Evolutionary conservation across 2,797 vertebrate genomes (phyloP).

Genomic region (Gadopsis marmoratus): DNA sequence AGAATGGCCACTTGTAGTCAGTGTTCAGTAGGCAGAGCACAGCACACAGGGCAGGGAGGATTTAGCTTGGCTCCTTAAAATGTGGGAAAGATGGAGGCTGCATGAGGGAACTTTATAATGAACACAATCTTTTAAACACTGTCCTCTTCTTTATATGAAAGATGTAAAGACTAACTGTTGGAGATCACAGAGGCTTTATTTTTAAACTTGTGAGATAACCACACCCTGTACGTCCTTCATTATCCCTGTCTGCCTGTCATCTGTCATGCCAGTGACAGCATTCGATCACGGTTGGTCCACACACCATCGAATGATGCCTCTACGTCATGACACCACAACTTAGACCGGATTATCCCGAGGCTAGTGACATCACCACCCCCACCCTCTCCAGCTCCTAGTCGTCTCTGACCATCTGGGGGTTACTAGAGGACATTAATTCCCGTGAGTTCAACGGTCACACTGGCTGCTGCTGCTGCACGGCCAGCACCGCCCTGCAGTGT

Average conservation of each 20-base stretch:
- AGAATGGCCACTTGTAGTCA: slow-evolving; percentile 72
- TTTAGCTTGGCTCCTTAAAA: slow-evolving; percentile 31
- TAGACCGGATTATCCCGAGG: slow-evolving; percentile 79
- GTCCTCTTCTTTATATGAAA: background rate
- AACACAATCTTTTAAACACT: background rate
- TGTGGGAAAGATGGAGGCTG: slow-evolving; percentile 35
- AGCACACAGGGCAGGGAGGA: slow-evolving; percentile 21
- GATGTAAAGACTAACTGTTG: background rate
- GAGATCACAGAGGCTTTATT: slow-evolving; percentile 33
- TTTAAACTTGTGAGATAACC: slow-evolving; percentile 15
- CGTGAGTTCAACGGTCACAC: slow-evolving; percentile 68
- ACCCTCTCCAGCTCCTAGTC: slow-evolving; percentile 9
- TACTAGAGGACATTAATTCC: slow-evolving; percentile 85
- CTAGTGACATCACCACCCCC: slow-evolving; percentile 61
- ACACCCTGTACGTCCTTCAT: slow-evolving; percentile 7
- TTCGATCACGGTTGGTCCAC: slow-evolving; percentile 76
- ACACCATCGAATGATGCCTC: slow-evolving; percentile 76
- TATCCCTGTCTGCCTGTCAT: slow-evolving; percentile 14
- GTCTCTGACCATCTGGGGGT: slow-evolving; percentile 79
- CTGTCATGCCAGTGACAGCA: slow-evolving; percentile 39
- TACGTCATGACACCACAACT: slow-evolving; percentile 79
- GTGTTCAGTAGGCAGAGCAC: slow-evolving; percentile 54
- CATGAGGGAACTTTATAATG: background rate
- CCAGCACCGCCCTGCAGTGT: slow-evolving; percentile 48
- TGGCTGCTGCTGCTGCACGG: slow-evolving; percentile 53